A percentile compares a stretch with the other conserved stretches of the same genome.
Evolutionary conservation across 2,113 vertebrate species (phyloP).

Genomic region (Gnathonemus echidnorhynchus): DNA sequence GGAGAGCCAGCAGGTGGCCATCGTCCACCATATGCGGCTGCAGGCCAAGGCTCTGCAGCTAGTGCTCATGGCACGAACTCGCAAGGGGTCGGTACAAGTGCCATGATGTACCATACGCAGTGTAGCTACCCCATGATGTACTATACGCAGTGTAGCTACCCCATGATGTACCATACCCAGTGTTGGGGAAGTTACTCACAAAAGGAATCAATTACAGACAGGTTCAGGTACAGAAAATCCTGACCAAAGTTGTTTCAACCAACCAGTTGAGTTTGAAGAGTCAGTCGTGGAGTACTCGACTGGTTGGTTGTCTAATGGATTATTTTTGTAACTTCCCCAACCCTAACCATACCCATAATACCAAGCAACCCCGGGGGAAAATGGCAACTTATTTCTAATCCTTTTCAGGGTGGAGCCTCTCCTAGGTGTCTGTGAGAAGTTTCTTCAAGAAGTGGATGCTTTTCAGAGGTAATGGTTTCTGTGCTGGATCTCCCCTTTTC

Average conservation of each 20-base stretch:
- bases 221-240: background rate
- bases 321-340: background rate
- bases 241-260: background rate
- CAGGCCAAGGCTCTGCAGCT: slow-evolving; percentile 89
- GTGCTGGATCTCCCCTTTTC: background rate
- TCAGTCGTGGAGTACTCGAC: background rate
- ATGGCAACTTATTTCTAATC: slow-evolving; percentile 6
- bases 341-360: background rate
- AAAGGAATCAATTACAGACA: background rate
- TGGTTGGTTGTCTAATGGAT: background rate
- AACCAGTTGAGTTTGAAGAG: background rate
- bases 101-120: no score
- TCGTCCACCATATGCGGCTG: slow-evolving; percentile 85
- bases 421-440: slow-evolving; percentile 81
- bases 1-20: slow-evolving; percentile 81
- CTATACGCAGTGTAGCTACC: no score
- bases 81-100: slow-evolving; percentile 67
- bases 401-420: slow-evolving; percentile 73
- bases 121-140: no score
- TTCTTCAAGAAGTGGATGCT: slow-evolving; percentile 84
- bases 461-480: slow-evolving; percentile 75
- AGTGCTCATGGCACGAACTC: slow-evolving; percentile 73
- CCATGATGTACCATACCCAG: no score
- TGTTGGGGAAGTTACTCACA: background rate
- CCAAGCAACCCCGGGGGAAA: background rate